Conservation (phyloP, 1,140 invertebrate genomes). For the Calycopis cecrops region DNA sequence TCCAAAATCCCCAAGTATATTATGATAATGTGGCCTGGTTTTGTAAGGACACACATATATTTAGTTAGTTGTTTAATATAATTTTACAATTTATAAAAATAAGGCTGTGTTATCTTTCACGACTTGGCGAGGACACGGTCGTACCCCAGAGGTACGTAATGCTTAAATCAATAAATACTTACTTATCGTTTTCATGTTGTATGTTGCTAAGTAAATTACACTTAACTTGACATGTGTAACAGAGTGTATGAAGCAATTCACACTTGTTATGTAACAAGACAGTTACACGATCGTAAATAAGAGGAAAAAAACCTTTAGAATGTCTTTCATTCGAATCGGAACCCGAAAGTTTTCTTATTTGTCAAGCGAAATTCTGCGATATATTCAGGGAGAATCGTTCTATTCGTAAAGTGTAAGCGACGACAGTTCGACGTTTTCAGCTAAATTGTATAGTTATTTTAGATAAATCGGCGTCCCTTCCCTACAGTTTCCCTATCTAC, state of each 20-base stretch:
- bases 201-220: too few relatives aligned
- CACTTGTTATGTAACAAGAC: neutral
- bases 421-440: slow-evolving; percentile 63
- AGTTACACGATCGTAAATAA: slow-evolving; percentile 45
- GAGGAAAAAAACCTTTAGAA: slow-evolving; percentile 39
- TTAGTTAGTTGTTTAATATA: too few relatives aligned
- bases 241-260: neutral
- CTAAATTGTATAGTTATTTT: slow-evolving; percentile 72
- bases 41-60: too few relatives aligned
- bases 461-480: slow-evolving; percentile 65
- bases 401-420: slow-evolving; percentile 65
- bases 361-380: slow-evolving; percentile 62
- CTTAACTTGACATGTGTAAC: too few relatives aligned
- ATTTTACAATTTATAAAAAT: too few relatives aligned
- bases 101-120: too few relatives aligned
- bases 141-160: too few relatives aligned
- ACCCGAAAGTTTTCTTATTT: slow-evolving; percentile 47
- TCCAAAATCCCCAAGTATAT: too few relatives aligned
- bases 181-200: too few relatives aligned
- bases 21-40: too few relatives aligned
- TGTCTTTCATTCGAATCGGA: slow-evolving; percentile 50
- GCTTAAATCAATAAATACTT: too few relatives aligned
- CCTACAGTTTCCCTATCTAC: slow-evolving; percentile 61
- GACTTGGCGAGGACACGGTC: too few relatives aligned
- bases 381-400: slow-evolving; percentile 63